phyloP scores from a whole-genome alignment of 2,888 invertebrate species.

The Magallana nippona region DNA sequence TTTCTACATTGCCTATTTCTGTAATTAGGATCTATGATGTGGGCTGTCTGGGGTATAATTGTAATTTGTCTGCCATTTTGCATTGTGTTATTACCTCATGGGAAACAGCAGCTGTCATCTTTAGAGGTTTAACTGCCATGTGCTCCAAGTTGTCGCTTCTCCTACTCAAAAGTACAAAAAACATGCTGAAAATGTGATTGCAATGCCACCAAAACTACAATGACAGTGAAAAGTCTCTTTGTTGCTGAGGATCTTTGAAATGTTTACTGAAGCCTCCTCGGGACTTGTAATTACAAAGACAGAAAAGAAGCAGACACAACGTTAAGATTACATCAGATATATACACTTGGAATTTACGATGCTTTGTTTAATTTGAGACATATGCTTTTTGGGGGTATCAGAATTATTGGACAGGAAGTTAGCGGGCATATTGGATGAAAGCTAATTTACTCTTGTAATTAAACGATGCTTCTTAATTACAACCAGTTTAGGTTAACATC shows the following conservation, averaged over 20 bases:
- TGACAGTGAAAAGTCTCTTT: background rate
- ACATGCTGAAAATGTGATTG: background rate
- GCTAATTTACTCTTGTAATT: too few species aligned
- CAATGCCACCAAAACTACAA: background rate
- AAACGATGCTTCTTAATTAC: too few species aligned
- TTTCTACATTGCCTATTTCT: background rate
- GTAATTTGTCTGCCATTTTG: too few species aligned
- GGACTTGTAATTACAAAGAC: background rate
- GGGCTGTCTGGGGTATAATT: conserved; percentile 40
- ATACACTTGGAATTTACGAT: conserved; percentile 3
- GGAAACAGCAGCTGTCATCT: conserved; percentile 60
- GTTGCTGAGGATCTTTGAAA: background rate
- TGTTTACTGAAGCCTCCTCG: background rate
- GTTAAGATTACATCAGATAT: conserved; percentile 12
- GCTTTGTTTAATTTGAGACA: conserved; percentile 1
- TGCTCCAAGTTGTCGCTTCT: conserved; percentile 70
- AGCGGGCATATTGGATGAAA: background rate
- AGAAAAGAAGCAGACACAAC: background rate
- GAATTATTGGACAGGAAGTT: background rate
- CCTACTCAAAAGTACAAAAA: conserved; percentile 50
- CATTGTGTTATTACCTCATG: conserved; percentile 60
- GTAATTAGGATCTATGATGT: conserved; percentile 15
- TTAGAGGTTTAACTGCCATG: conserved; percentile 76
- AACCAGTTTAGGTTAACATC: too few species aligned
- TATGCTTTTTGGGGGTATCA: background rate